Percentiles rank a stretch among this genome's conserved stretches.
phyloP scores from a whole-genome alignment of 35 echinoderm and acorn worm species.

The Apostichopus californicus region DNA sequence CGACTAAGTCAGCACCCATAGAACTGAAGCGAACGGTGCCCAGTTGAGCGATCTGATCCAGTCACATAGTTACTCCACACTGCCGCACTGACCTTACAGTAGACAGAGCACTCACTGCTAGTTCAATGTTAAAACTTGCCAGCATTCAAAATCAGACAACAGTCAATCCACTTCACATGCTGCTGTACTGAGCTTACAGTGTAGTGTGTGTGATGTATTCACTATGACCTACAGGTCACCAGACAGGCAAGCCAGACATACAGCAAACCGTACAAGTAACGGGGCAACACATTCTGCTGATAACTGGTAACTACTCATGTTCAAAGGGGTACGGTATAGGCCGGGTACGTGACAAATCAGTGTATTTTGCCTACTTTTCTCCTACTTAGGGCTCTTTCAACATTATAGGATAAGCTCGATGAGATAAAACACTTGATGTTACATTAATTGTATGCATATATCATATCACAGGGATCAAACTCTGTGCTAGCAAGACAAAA shows the following conservation, averaged over 20 bases:
- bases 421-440: too few relatives aligned
- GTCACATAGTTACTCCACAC: background rate
- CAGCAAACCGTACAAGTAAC: background rate
- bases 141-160: constrained; percentile 12
- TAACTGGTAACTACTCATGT: constrained; percentile 3
- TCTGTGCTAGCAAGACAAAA: too few relatives aligned
- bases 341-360: too few relatives aligned
- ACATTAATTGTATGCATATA: too few relatives aligned
- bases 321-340: too few relatives aligned
- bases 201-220: constrained; percentile 36
- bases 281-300: constrained; percentile 32
- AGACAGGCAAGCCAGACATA: constrained; percentile 42
- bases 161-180: background rate
- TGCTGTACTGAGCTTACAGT: background rate
- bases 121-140: constrained; percentile 34
- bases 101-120: constrained; percentile 11
- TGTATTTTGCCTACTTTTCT: too few relatives aligned
- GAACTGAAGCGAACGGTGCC: constrained; percentile 25
- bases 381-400: too few relatives aligned
- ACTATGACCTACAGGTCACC: constrained; percentile 47
- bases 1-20: constrained; percentile 36
- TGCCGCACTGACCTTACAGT: background rate
- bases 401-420: too few relatives aligned
- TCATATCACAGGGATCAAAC: too few relatives aligned
- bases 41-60: constrained; percentile 20